Base-by-base conservation (phyloP, 2,113 vertebrate genomes). In the Philantomba maxwellii region DNA sequence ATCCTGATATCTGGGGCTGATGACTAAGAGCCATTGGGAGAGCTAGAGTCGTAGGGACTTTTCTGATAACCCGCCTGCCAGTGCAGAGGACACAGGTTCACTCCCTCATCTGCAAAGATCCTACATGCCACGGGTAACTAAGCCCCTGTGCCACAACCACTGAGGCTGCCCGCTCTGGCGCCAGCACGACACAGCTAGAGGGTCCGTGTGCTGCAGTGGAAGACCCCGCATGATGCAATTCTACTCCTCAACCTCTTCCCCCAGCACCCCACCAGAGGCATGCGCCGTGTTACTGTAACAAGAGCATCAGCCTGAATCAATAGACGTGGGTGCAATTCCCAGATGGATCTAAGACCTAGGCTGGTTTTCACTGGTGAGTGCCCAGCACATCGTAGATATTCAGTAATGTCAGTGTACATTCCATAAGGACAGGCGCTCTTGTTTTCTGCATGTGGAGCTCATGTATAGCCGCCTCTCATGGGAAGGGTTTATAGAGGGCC, bases 341-440 rank as follows among this genome's bases (percentile, higher is more conserved):
- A 21, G 13, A 6, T 13, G 73, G 66, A 49, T 14, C 43, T 17
- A 26, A 55, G 1, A 3, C 36, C 26, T 19, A 26, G 28, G 21
- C 73, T 75, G 64, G 14, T 80, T 60, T 62, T 43, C 16, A 4
- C 26, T 64, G 16, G 55, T 45, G 33, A 58, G 26, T 17, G 77
- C 45, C 45, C 3, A 3, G 57, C 60, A 13, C 1, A 0, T 4
- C 3, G 1, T 3, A 12, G 75, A 5, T 5, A 6, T 28, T 83
- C 17, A 6, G 0, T 16, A 23, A n/a, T 1, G 0, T 33, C 43
- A 11, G 2, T 23, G 39, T 53, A 0, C 28, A 12, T 73, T 26
- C 49, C 58, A 7, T 3, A 7, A 43, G 58, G 80, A 33, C 7
- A 14, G 45, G 1, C 7, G 1, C 47, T 36, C 33, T 36, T 7